phyloP scores from a whole-genome alignment of 2,113 vertebrate species.

The Camarhynchus parvulus region DNA sequence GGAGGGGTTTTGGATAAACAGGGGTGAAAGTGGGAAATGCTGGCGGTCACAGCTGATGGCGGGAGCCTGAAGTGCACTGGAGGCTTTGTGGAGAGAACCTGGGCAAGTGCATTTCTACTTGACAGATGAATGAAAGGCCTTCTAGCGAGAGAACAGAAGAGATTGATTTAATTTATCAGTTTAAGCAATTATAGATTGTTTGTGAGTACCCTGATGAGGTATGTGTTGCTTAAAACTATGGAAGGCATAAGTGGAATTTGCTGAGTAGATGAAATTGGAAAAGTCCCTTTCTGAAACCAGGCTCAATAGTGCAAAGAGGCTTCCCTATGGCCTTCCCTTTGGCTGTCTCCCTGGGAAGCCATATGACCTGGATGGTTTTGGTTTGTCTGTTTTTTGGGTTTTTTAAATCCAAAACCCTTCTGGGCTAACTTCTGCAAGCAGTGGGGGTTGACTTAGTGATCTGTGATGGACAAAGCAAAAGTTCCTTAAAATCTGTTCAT shows the following conservation, averaged over 20 bases:
- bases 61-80: accelerated
- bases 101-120: not conserved
- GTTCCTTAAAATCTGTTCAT: not conserved
- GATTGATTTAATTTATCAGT: not conserved
- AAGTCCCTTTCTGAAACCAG: not conserved
- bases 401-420: not conserved
- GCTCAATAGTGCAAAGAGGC: not conserved
- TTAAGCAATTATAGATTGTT: not conserved
- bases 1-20: not conserved
- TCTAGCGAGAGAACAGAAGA: not conserved
- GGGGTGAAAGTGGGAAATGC: not conserved
- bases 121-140: not conserved
- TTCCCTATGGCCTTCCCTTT: not conserved
- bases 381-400: not conserved
- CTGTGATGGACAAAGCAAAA: not conserved
- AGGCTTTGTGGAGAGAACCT: not conserved
- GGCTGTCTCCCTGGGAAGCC: not conserved
- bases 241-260: not conserved
- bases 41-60: accelerated
- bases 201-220: not conserved
- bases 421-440: not conserved
- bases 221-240: not conserved
- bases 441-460: not conserved
- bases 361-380: not conserved
- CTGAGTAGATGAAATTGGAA: not conserved